Percentiles rank a stretch among this genome's conserved stretches.
Evolutionary conservation across 2,888 invertebrate species (phyloP).

Genomic region (Dascillus cervinus): DNA sequence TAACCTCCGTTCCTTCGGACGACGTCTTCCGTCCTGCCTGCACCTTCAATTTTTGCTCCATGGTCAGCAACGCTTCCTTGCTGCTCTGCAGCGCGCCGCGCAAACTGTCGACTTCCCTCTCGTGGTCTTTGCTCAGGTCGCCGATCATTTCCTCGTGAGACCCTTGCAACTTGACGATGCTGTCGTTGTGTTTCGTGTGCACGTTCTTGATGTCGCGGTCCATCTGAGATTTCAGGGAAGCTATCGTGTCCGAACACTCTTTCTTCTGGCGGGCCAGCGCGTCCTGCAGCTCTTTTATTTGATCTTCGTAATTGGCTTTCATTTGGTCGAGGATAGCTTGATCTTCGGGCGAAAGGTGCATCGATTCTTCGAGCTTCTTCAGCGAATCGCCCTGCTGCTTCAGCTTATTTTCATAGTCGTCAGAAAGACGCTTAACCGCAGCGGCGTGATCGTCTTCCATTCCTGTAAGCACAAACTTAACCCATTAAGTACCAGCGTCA

Average conservation of each 20-base stretch:
- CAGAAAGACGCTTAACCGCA: neutral
- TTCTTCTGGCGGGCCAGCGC: constrained; percentile 25
- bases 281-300: constrained; percentile 12
- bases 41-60: constrained; percentile 3
- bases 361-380: constrained; percentile 3
- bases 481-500: no score
- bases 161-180: constrained; percentile 48
- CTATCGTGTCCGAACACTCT: constrained; percentile 29
- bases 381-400: no score
- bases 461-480: no score
- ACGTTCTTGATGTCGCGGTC: constrained; percentile 48
- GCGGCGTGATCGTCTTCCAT: neutral
- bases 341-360: constrained; percentile 5
- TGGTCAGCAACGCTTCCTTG: constrained; percentile 3
- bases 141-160: constrained; percentile 48
- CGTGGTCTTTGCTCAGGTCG: constrained; percentile 45
- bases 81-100: constrained; percentile 24
- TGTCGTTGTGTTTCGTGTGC: constrained; percentile 47
- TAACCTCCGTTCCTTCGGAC: neutral
- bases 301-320: constrained; percentile 20
- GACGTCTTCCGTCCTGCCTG: no score
- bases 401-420: no score
- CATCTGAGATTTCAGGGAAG: constrained; percentile 46
- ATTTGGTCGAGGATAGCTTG: constrained; percentile 3
- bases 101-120: constrained; percentile 47